A percentile compares a stretch with the other conserved stretches of the same genome.
Evolutionary conservation across 2,797 vertebrate genomes (phyloP).

Genomic region (Lerista edwardsae): DNA sequence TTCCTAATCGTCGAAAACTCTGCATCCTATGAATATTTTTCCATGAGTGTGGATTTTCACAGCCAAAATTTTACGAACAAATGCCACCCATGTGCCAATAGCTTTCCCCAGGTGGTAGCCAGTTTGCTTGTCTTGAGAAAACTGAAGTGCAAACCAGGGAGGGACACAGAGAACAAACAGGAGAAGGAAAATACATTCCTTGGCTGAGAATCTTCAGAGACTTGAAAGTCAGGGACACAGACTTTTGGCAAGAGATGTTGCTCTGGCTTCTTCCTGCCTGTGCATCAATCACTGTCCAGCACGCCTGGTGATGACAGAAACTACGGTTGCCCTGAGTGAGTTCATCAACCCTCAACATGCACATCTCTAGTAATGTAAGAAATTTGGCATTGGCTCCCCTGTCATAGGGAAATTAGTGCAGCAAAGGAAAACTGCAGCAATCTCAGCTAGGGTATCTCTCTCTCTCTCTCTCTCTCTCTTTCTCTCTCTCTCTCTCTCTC

Average conservation of each 20-base stretch:
- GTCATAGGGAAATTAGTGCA: not conserved
- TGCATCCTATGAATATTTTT: not conserved
- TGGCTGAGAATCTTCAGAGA: not conserved
- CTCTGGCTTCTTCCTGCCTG: not conserved
- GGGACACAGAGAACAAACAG: not conserved
- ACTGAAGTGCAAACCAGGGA: slow-evolving; percentile 7
- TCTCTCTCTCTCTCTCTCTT: too few relatives aligned
- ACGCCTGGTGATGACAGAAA: not conserved
- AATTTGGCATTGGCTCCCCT: not conserved
- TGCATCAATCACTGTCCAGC: slow-evolving; percentile 4
- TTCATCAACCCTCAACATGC: not conserved
- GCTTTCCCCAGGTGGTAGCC: not conserved
- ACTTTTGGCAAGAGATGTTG: not conserved
- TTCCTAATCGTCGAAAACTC: too few relatives aligned
- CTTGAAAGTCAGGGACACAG: not conserved
- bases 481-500: too few relatives aligned
- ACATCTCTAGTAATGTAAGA: not conserved
- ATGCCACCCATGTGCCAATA: slow-evolving; percentile 1
- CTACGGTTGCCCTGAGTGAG: not conserved
- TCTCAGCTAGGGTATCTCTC: not conserved
- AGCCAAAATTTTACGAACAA: not conserved
- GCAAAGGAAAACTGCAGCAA: not conserved
- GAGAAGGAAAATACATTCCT: not conserved
- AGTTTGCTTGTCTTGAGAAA: slow-evolving; percentile 12
- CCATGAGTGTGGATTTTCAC: not conserved